Percentiles rank a stretch among this genome's conserved stretches.
phyloP scores from a whole-genome alignment of 2,113 vertebrate genomes.

The Chaetops frenatus region DNA sequence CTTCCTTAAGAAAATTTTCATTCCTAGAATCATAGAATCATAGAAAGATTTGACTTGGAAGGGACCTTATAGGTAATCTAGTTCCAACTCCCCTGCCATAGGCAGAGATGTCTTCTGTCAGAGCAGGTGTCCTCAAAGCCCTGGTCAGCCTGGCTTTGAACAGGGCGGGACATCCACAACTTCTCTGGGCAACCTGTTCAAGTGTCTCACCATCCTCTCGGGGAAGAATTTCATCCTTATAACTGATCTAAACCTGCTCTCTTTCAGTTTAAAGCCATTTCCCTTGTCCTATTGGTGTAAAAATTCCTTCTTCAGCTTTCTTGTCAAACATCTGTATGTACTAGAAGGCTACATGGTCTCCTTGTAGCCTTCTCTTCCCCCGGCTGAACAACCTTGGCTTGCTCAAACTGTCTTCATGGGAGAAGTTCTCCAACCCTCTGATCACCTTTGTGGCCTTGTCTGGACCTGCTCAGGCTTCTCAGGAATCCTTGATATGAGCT shows the following conservation, averaged over 20 bases:
- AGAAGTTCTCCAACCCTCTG: neutral
- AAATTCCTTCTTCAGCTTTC: neutral
- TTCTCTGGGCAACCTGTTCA: neutral
- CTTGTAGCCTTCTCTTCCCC: neutral
- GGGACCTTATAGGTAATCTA: neutral
- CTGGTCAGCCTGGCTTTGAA: neutral
- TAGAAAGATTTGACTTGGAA: neutral
- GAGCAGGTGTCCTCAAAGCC: neutral
- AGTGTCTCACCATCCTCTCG: neutral
- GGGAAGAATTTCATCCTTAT: neutral
- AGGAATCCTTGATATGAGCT: neutral
- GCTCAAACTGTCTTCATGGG: neutral
- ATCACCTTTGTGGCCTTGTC: fast-evolving
- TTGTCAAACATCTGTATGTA: neutral
- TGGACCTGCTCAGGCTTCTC: neutral
- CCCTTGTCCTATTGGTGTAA: neutral
- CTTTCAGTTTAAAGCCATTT: neutral
- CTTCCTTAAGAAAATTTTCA: neutral
- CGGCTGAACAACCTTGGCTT: neutral
- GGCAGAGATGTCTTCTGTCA: neutral
- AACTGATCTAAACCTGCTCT: neutral
- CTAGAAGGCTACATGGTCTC: neutral
- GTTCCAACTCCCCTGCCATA: neutral
- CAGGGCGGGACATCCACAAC: neutral
- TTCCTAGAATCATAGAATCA: neutral